Evolutionary conservation across 2,113 vertebrate species (phyloP).

Genomic region (Copsychus sechellarum): DNA sequence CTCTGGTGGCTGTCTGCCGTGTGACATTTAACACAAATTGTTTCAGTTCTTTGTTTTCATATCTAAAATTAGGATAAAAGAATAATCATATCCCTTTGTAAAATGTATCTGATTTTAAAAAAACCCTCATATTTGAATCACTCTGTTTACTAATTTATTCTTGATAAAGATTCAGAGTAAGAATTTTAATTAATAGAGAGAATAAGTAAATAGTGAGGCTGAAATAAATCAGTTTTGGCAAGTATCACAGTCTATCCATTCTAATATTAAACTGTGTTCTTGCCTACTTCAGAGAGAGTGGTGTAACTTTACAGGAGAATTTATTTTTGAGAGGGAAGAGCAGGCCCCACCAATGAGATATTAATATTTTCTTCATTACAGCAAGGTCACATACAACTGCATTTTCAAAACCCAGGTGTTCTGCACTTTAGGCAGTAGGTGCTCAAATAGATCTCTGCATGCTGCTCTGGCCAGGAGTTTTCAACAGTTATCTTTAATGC

Average conservation of each 20-base stretch:
- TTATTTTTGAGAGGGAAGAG: neutral
- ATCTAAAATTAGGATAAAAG: conserved; percentile 12
- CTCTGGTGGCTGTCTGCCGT: neutral
- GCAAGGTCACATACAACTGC: conserved; percentile 14
- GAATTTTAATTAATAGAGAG: neutral
- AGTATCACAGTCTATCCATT: neutral
- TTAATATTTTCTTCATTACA: conserved; percentile 35
- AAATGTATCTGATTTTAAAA: neutral
- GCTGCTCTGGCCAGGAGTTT: conserved; percentile 26
- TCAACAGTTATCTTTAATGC: conserved; percentile 46
- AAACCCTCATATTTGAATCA: neutral
- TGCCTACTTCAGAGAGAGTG: neutral
- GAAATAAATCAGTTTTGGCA: neutral
- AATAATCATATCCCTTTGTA: neutral
- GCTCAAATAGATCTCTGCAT: neutral
- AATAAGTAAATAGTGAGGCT: neutral
- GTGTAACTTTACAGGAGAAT: neutral
- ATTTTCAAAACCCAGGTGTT: conserved; percentile 34
- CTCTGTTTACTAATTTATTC: conserved; percentile 12
- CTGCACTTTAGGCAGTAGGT: conserved; percentile 31
- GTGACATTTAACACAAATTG: conserved; percentile 1
- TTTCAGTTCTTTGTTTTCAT: conserved; percentile 16
- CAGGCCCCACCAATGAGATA: neutral
- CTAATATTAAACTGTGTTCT: neutral
- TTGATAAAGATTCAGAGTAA: neutral